Conservation (phyloP, 2,888 invertebrate genomes). For the Nephrocerus scutellatus region DNA sequence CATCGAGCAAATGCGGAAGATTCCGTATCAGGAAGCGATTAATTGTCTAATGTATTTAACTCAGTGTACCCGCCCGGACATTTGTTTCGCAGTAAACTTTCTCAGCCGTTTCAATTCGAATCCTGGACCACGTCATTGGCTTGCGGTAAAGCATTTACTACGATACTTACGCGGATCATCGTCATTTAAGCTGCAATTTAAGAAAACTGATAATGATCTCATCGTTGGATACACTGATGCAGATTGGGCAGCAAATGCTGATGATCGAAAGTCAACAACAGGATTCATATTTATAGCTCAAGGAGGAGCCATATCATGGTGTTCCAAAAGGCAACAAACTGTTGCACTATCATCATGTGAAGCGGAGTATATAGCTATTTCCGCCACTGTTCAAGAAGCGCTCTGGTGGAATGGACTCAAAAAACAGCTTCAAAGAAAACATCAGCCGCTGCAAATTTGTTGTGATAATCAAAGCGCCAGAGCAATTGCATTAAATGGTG, state of each 20-base stretch:
- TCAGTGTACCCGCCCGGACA: slow-evolving; percentile 12
- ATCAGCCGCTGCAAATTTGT: not conserved
- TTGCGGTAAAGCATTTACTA: too few relatives aligned
- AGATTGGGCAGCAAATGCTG: slow-evolving; percentile 8
- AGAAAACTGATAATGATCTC: not conserved
- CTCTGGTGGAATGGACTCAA: slow-evolving; percentile 1
- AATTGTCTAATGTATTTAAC: slow-evolving; percentile 11
- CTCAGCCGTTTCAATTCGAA: slow-evolving; percentile 15
- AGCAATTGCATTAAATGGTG: not conserved
- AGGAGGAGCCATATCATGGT: slow-evolving; percentile 7
- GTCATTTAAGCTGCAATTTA: not conserved
- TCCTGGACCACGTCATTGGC: too few relatives aligned
- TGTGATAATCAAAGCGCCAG: slow-evolving; percentile 3
- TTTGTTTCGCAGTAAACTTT: slow-evolving; percentile 12
- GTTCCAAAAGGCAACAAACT: too few relatives aligned
- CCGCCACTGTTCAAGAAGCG: slow-evolving; percentile 7
- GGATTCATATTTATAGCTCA: slow-evolving; percentile 2
- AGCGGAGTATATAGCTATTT: too few relatives aligned
- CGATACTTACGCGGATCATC: slow-evolving; percentile 5
- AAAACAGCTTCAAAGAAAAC: not conserved
- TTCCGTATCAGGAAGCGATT: slow-evolving; percentile 12
- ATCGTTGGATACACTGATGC: slow-evolving; percentile 15
- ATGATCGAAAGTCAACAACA: slow-evolving; percentile 10
- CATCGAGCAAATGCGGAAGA: slow-evolving; percentile 6
- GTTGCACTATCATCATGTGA: too few relatives aligned